Evolutionary conservation across 2,888 invertebrate genomes (phyloP).

Genomic region (Teinopalpus imperialis): DNA sequence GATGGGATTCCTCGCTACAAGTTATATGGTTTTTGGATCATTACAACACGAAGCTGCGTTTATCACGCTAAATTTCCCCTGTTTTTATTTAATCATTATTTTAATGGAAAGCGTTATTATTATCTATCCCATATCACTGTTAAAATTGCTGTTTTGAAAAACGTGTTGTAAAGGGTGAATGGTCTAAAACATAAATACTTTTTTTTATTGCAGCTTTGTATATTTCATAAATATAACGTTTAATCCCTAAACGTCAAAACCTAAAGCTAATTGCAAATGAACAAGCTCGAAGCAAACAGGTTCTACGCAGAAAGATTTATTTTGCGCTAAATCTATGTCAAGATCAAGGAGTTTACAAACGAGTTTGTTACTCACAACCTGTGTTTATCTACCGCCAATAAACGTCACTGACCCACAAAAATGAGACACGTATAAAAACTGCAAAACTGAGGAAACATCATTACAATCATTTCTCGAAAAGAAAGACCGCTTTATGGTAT

Average conservation of each 20-base stretch:
- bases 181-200: too few species aligned
- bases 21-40: too few species aligned
- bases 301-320: conserved; percentile 66
- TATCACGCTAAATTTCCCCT: too few species aligned
- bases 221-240: background rate
- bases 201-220: background rate
- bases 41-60: too few species aligned
- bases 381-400: conserved; percentile 47
- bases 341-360: conserved; percentile 70
- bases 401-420: conserved; percentile 64
- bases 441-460: conserved; percentile 30
- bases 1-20: too few species aligned
- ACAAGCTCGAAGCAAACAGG: conserved; percentile 52
- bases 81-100: too few species aligned
- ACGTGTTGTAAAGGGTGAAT: too few species aligned
- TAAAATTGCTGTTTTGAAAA: too few species aligned
- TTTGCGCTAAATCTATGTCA: conserved; percentile 70
- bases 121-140: too few species aligned
- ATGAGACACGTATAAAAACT: conserved; percentile 40
- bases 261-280: conserved; percentile 50
- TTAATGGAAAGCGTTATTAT: too few species aligned
- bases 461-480: conserved; percentile 14
- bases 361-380: conserved; percentile 58
- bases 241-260: conserved; percentile 28
- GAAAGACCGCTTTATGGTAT: background rate